Evolutionary conservation across 2,888 invertebrate genomes (phyloP).

Genomic region (Perizoma flavofasciatum): DNA sequence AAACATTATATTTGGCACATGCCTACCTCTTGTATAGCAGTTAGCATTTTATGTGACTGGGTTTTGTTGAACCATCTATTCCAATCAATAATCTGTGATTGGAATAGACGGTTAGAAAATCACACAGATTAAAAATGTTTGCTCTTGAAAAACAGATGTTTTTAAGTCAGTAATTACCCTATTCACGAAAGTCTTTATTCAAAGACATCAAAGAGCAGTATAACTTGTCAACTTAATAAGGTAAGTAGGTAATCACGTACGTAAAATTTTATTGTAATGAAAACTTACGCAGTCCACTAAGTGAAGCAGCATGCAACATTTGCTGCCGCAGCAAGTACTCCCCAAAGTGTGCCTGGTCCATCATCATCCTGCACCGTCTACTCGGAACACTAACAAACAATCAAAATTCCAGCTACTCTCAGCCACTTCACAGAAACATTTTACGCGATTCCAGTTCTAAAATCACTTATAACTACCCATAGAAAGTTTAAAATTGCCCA

Average conservation of each 20-base stretch:
- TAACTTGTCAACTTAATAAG: no score
- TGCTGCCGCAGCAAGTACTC: conserved; percentile 80
- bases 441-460: conserved; percentile 42
- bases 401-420: conserved; percentile 47
- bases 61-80: no score
- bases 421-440: conserved; percentile 72
- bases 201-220: no score
- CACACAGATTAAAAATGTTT: no score
- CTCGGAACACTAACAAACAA: conserved; percentile 45
- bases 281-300: conserved; percentile 75
- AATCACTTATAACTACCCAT: conserved; percentile 39
- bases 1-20: no score
- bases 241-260: background rate
- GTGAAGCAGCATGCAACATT: conserved; percentile 77
- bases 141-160: no score
- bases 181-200: no score
- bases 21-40: no score
- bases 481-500: conserved; percentile 41
- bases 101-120: no score
- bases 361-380: conserved; percentile 67
- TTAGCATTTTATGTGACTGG: no score
- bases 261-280: background rate
- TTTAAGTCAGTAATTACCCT: no score
- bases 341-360: conserved; percentile 79
- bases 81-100: no score